Evolutionary conservation across 2,797 vertebrate genomes (phyloP).

Genomic region (Trichosurus vulpecula): DNA sequence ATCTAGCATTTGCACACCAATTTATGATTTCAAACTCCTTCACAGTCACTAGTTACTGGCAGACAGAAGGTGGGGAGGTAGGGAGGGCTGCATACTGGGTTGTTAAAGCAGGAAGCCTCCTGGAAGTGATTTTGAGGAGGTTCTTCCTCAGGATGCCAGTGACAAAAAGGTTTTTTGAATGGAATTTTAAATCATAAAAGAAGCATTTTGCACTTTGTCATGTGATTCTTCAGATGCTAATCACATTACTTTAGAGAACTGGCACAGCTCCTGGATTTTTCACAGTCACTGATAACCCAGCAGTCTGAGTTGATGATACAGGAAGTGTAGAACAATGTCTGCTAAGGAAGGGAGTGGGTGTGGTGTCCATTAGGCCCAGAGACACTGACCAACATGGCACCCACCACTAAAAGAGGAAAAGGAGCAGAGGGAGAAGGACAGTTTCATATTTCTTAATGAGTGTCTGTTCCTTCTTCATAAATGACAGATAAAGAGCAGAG

Average conservation of each 20-base stretch:
- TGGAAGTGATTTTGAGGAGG: slow-evolving; percentile 7
- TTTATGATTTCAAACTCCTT: slow-evolving; percentile 35
- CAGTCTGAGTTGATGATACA: neutral
- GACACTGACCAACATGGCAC: slow-evolving; percentile 18
- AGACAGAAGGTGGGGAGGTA: slow-evolving; percentile 15
- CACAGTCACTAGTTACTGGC: neutral
- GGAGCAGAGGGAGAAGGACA: neutral
- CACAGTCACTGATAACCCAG: slow-evolving; percentile 27
- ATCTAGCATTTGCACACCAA: neutral
- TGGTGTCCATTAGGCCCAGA: neutral
- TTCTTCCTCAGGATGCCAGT: neutral
- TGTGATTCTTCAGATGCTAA: slow-evolving; percentile 64
- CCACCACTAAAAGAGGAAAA: slow-evolving; percentile 16
- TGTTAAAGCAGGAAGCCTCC: slow-evolving; percentile 52
- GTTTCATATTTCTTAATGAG: slow-evolving; percentile 26
- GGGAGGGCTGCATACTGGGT: neutral
- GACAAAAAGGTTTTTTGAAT: slow-evolving; percentile 41
- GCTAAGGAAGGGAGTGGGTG: slow-evolving; percentile 2
- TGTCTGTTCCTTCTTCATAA: neutral
- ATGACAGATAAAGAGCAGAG: neutral
- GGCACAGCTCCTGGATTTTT: slow-evolving; percentile 39
- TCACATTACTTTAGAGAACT: slow-evolving; percentile 29
- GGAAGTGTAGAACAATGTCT: neutral
- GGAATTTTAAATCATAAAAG: slow-evolving; percentile 56
- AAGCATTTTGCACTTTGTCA: neutral